Percentiles rank a stretch among this genome's conserved stretches.
Evolutionary conservation across 1,140 invertebrate species (phyloP).

Genomic region (Bombus pascuorum): DNA sequence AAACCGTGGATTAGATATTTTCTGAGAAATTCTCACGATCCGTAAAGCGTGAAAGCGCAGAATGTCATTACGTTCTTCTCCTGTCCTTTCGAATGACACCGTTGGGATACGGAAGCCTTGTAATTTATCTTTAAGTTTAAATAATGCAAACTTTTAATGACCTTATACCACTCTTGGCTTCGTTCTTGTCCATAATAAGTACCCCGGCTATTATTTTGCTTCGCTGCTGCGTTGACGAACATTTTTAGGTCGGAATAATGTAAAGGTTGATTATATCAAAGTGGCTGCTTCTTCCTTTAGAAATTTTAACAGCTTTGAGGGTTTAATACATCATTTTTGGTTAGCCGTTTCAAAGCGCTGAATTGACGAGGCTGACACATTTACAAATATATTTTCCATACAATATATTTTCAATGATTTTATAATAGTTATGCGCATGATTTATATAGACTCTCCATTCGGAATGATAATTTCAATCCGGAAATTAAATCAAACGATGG

Average conservation of each 20-base stretch:
- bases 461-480: not conserved
- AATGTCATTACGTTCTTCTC: constrained; percentile 27
- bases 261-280: not conserved
- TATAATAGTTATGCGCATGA: not conserved
- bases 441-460: not conserved
- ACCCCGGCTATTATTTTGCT: constrained; percentile 38
- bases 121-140: constrained; percentile 64
- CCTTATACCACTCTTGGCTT: constrained; percentile 34
- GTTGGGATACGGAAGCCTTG: constrained; percentile 29
- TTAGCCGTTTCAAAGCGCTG: too few species aligned
- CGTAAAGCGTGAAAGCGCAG: not conserved
- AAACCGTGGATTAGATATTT: not conserved
- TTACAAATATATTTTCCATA: too few species aligned
- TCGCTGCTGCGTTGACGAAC: not conserved
- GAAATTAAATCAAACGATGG: not conserved
- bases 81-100: constrained; percentile 38
- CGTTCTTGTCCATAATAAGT: constrained; percentile 2
- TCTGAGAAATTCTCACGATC: constrained; percentile 26
- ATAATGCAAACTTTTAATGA: constrained; percentile 70
- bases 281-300: not conserved
- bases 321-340: not conserved
- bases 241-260: not conserved
- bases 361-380: too few species aligned
- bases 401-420: not conserved
- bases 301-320: not conserved